These are phyloP conservation scores for Ametastegia equiseti DNA, from an alignment of 2,888 invertebrate species.

Conservation along the genomic window DNA sequence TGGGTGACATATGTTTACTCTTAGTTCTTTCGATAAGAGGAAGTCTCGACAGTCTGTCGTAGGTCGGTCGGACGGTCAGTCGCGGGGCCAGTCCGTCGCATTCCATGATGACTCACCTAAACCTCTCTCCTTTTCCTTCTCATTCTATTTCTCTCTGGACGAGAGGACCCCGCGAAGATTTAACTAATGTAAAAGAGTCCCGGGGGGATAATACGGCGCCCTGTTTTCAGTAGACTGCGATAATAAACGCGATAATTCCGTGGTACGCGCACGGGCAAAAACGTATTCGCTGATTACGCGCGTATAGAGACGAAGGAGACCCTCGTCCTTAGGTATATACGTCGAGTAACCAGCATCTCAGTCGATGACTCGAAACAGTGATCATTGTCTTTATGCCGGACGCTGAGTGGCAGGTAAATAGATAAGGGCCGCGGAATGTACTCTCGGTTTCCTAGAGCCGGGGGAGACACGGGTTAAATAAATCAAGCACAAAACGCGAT, in stretches of 20 bases:
- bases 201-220: background rate
- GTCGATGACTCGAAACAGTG: constrained; percentile 4
- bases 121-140: background rate
- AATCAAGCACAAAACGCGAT: constrained; percentile 32
- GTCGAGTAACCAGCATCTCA: background rate
- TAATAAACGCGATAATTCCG: constrained; percentile 3
- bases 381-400: constrained; percentile 13
- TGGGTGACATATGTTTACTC: constrained; percentile 63
- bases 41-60: constrained; percentile 28
- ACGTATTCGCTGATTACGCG: constrained; percentile 6
- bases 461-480: constrained; percentile 6
- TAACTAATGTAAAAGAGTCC: constrained; percentile 29
- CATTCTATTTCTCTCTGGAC: background rate
- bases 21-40: constrained; percentile 58
- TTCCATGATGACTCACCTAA: constrained; percentile 54
- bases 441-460: constrained; percentile 35
- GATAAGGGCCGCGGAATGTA: constrained; percentile 40
- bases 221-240: background rate
- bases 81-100: constrained; percentile 50
- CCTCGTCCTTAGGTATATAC: background rate
- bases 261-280: background rate
- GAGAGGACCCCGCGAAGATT: constrained; percentile 15
- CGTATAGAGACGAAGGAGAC: no score
- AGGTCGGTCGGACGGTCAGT: no score
- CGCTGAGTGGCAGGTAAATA: constrained; percentile 36